A percentile compares a stretch with the other conserved stretches of the same genome.
Evolutionary conservation across 2,113 vertebrate genomes (phyloP).

Genomic region (Crypturellus undulatus): DNA sequence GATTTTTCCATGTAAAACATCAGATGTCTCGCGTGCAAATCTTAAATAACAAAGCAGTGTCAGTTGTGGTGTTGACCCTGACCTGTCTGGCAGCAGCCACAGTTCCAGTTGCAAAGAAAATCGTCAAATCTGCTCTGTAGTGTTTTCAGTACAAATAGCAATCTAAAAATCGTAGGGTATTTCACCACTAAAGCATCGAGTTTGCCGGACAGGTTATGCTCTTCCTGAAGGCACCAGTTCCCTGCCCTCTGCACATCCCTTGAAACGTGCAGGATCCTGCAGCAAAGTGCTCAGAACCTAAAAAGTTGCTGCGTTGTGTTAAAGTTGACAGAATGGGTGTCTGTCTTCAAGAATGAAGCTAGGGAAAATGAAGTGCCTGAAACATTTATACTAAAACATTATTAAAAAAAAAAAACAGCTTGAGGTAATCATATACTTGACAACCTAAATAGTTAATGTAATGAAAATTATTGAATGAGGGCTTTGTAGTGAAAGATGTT

Average conservation of each 20-base stretch:
- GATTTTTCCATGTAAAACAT: neutral
- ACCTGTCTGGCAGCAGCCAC: neutral
- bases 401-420: neutral
- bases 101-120: neutral
- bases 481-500: neutral
- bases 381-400: neutral
- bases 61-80: neutral
- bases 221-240: neutral
- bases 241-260: too few relatives aligned
- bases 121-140: neutral
- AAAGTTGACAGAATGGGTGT: neutral
- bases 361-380: neutral
- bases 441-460: neutral
- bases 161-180: neutral
- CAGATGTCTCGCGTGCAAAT: neutral
- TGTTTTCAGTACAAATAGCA: neutral
- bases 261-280: neutral
- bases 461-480: neutral
- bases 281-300: neutral
- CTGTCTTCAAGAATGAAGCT: neutral
- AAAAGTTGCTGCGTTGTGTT: neutral
- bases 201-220: neutral
- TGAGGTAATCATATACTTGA: neutral
- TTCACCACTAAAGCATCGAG: neutral
- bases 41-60: too few relatives aligned